Evolutionary conservation across 1,140 invertebrate genomes (phyloP).

Genomic region (Drosophila truncata): DNA sequence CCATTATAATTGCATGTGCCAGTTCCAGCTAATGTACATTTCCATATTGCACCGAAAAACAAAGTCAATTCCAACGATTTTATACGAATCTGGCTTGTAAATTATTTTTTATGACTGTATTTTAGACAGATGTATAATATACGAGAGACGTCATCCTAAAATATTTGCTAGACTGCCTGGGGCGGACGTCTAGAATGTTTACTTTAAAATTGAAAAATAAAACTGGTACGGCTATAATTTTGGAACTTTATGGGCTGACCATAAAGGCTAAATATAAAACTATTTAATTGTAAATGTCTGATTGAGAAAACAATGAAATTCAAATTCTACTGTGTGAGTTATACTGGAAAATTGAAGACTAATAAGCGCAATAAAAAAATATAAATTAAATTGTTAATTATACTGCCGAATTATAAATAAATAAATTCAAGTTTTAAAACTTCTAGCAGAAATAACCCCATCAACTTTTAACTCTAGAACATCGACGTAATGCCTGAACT

Average conservation of each 20-base stretch:
- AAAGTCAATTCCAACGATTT: background rate
- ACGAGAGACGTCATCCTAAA: background rate
- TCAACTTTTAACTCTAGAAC: background rate
- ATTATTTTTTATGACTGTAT: background rate
- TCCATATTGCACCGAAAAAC: background rate
- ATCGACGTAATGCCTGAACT: conserved; percentile 10
- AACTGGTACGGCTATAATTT: conserved; percentile 5
- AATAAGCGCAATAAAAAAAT: background rate
- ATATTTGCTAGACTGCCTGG: conserved; percentile 7
- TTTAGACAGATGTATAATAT: background rate
- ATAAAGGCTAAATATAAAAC: conserved; percentile 8
- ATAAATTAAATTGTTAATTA: too few species aligned
- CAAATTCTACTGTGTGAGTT: background rate
- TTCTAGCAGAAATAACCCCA: too few species aligned
- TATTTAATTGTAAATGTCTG: conserved; percentile 5
- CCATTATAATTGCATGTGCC: background rate
- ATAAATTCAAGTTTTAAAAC: background rate
- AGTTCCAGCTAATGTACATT: background rate
- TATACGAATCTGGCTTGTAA: background rate
- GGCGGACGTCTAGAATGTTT: conserved; percentile 9
- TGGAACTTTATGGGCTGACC: conserved; percentile 2
- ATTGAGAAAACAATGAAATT: background rate
- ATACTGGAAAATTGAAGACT: background rate
- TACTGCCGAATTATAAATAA: background rate
- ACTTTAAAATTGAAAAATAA: conserved; percentile 9